Evolutionary conservation across 2,888 invertebrate species (phyloP), one percentile per base, ranked within the genome.

Genomic region (Pseudococcus viburni): DNA sequence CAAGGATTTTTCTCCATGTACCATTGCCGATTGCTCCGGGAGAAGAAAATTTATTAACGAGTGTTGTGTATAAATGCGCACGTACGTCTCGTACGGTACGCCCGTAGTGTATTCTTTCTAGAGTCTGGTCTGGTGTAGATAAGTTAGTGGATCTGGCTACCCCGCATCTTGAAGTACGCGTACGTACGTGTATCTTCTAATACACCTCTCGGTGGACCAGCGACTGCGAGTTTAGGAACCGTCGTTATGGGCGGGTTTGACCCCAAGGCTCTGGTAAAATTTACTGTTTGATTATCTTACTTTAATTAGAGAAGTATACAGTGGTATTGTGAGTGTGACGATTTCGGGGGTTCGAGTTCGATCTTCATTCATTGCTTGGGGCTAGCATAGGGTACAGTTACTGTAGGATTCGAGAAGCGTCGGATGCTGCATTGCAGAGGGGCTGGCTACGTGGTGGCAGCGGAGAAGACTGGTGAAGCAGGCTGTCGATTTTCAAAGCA

Each of bases 1-100:
- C 73, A 73, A 73, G 73, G 73, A 73, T 73, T 73, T 73, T 73
- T 73, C 73, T 73, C 73, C 73, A 39, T 64, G 64, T 64, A 64
- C 22, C 55, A 22, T 64, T 73, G 1, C 3, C 17, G 17, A 73
- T 73, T 17, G 73, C 73, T 73, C 73, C 73, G 8, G 73, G 73
- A 73, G 73, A 39, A 73, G 73, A 73, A 73, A 73, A 73, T 73
- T 73, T 73, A 73, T 73, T 73, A 73, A 73, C 73, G 15, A 73
- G 73, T 73, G n/a, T n/a, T 59, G 64, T 64, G 9, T 59, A 19
- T 59, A 59, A 59, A 64, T 19, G 64, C 11, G 64, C 64, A 64
- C 22, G 64, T 55, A 51, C 51, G 46, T 8, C n/a, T n/a, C 17
- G 17, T 17, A 55, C 55, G 64, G 59, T 22, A 64, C 22, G 64